phyloP scores from a whole-genome alignment of 2,888 invertebrate genomes.

The Volucella bombylans region DNA sequence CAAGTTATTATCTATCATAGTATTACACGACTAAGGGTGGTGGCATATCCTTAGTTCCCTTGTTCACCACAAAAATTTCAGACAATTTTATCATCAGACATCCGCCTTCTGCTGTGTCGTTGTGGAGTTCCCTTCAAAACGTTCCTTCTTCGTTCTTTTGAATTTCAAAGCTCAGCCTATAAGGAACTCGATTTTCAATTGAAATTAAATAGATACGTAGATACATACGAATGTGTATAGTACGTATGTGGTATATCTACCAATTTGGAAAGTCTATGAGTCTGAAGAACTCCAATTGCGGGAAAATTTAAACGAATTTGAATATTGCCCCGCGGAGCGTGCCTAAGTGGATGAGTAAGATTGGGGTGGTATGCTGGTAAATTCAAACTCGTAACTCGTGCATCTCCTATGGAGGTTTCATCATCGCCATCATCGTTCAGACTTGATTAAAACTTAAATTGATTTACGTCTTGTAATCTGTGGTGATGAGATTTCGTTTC shows the following conservation, averaged over 20 bases:
- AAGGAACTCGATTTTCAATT: conserved; percentile 46
- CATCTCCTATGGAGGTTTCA: conserved; percentile 28
- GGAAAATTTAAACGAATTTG: conserved; percentile 42
- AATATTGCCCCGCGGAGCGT: conserved; percentile 37
- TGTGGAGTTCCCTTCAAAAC: conserved; percentile 22
- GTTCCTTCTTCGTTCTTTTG: conserved; percentile 37
- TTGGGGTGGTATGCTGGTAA: no score
- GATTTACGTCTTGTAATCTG: conserved; percentile 68
- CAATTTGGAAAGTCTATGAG: background rate
- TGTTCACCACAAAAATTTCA: background rate
- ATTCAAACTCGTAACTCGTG: background rate
- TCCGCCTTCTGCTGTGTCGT: background rate
- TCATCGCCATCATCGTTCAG: conserved; percentile 55
- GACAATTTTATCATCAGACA: conserved; percentile 1
- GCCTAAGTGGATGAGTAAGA: background rate
- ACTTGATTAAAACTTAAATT: conserved; percentile 72
- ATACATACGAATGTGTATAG: background rate
- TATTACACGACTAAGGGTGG: conserved; percentile 27
- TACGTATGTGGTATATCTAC: conserved; percentile 31
- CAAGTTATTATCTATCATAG: conserved; percentile 38
- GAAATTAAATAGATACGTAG: conserved; percentile 49
- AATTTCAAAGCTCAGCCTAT: conserved; percentile 52
- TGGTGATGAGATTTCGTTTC: conserved; percentile 55
- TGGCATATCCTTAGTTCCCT: background rate
- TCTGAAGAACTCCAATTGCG: background rate